Evolutionary conservation across 2,797 vertebrate species (phyloP).

Genomic region (Periophthalmus magnuspinnatus): DNA sequence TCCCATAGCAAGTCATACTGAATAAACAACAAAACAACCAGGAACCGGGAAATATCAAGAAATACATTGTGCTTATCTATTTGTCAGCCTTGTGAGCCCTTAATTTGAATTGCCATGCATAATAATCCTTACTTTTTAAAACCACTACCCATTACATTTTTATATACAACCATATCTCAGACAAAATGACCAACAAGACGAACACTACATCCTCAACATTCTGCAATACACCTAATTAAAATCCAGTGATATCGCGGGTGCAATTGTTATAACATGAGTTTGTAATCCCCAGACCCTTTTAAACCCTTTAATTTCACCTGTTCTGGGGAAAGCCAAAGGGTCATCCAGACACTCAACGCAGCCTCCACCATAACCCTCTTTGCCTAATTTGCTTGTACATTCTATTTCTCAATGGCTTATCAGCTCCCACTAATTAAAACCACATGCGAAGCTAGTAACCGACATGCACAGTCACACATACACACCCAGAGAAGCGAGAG

Average conservation of each 20-base stretch:
- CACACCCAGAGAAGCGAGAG: conserved; percentile 11
- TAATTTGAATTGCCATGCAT: background rate
- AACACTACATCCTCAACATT: background rate
- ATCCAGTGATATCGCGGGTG: background rate
- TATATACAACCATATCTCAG: background rate
- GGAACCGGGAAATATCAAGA: background rate
- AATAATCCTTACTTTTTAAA: too few species aligned
- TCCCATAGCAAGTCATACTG: background rate
- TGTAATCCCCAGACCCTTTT: conserved; percentile 28
- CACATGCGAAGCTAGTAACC: conserved; percentile 72
- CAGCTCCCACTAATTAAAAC: conserved; percentile 91
- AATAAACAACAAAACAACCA: background rate
- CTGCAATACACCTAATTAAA: background rate
- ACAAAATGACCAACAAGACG: background rate
- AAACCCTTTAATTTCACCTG: conserved; percentile 34
- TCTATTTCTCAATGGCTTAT: conserved; percentile 57
- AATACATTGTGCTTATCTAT: background rate
- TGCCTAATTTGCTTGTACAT: conserved; percentile 45
- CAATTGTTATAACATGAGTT: conserved; percentile 11
- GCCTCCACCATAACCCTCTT: conserved; percentile 46
- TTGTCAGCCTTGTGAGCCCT: background rate
- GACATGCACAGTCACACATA: conserved; percentile 18
- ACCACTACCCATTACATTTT: background rate
- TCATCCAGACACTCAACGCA: conserved; percentile 39
- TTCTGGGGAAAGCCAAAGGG: conserved; percentile 40